Conservation (phyloP, 2,888 invertebrate genomes). For the Conchocele bisecta region DNA sequence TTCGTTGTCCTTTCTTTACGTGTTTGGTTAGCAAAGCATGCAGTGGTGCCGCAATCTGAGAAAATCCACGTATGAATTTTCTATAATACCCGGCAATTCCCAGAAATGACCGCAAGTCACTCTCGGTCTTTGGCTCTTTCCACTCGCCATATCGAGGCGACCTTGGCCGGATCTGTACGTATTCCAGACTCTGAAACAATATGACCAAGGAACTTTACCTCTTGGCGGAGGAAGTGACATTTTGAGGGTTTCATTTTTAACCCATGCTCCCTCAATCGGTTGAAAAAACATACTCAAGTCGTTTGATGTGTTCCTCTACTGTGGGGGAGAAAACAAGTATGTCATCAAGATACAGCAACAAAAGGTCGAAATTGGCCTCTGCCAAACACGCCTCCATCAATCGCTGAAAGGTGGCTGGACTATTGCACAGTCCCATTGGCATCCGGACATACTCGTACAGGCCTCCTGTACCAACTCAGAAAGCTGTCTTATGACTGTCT, state of each 20-base stretch:
- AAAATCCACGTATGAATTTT: too few species aligned
- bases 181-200: conserved; percentile 21
- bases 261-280: conserved; percentile 27
- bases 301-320: conserved; percentile 42
- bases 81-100: conserved; percentile 19
- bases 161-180: conserved; percentile 2
- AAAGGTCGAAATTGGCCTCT: conserved; percentile 30
- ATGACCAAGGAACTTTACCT: too few species aligned
- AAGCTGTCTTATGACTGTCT: too few species aligned
- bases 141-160: background rate
- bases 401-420: conserved; percentile 50
- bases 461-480: conserved; percentile 42
- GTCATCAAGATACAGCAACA: conserved; percentile 58
- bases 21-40: too few species aligned
- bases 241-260: conserved; percentile 57
- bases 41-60: too few species aligned
- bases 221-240: conserved; percentile 36
- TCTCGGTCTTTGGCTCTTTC: background rate
- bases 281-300: conserved; percentile 57
- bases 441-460: conserved; percentile 54
- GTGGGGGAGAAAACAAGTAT: conserved; percentile 52
- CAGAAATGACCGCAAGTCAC: conserved; percentile 18
- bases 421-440: conserved; percentile 43
- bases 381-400: conserved; percentile 46
- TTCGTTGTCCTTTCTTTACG: background rate